phyloP scores from a whole-genome alignment of 2,797 vertebrate species.

The Gymnopithys bicolor region DNA sequence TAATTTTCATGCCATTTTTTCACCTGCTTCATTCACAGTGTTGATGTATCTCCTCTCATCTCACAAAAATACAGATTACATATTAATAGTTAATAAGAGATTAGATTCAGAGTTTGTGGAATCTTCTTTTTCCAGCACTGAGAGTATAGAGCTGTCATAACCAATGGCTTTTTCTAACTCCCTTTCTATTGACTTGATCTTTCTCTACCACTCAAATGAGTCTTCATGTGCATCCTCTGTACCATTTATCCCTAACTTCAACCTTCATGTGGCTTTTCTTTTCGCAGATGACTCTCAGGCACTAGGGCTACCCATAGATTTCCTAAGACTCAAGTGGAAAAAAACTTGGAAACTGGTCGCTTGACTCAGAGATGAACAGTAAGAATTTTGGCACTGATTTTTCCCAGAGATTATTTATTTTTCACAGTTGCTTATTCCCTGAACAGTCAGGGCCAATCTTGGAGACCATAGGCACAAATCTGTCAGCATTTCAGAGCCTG shows the following conservation, averaged over 20 bases:
- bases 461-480: background rate
- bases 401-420: background rate
- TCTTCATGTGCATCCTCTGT: background rate
- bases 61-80: background rate
- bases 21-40: background rate
- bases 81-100: background rate
- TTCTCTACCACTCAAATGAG: background rate
- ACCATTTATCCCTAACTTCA: background rate
- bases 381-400: constrained; percentile 7
- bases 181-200: background rate
- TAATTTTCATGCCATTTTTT: background rate
- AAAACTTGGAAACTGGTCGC: background rate
- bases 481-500: constrained; percentile 15
- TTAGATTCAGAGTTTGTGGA: background rate
- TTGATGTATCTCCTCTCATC: background rate
- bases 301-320: background rate
- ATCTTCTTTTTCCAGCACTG: background rate
- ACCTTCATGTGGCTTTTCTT: background rate
- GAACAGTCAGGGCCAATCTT: background rate
- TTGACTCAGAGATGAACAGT: background rate
- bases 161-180: background rate
- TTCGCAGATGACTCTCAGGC: background rate
- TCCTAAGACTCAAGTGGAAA: background rate
- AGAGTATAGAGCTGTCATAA: background rate
- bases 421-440: background rate